phyloP scores from a whole-genome alignment of 2,888 invertebrate genomes.

The Calameuta filiformis region DNA sequence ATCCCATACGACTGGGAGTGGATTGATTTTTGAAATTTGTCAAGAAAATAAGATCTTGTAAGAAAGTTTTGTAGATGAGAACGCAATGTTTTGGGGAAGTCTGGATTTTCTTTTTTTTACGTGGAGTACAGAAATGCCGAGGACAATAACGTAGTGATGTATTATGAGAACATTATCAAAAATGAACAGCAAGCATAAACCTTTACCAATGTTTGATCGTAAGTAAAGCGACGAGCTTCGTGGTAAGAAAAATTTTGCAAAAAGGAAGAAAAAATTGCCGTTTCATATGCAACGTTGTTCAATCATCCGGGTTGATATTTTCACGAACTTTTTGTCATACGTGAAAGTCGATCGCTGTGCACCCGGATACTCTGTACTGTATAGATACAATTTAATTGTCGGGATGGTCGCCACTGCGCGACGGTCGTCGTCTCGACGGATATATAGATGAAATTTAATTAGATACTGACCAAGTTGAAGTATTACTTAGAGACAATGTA shows the following conservation, averaged over 20 bases:
- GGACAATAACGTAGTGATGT: background rate
- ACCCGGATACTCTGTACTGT: background rate
- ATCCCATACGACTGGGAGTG: background rate
- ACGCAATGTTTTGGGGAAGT: background rate
- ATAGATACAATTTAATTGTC: background rate
- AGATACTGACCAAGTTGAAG: slow-evolving; percentile 37
- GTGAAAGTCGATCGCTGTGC: background rate
- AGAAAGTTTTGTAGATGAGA: background rate
- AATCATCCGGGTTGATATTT: background rate
- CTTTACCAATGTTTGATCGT: background rate
- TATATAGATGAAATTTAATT: slow-evolving; percentile 3
- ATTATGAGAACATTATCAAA: background rate
- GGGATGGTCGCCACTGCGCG: background rate
- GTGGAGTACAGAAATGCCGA: background rate
- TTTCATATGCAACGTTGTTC: background rate
- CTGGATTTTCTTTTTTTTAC: background rate
- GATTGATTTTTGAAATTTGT: background rate
- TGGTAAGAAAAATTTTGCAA: background rate
- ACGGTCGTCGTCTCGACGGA: background rate
- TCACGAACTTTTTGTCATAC: background rate
- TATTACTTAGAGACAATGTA: background rate
- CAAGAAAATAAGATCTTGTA: background rate
- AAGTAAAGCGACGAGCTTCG: background rate
- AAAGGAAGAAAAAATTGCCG: too few species aligned
- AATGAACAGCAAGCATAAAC: background rate